Base-by-base conservation (phyloP, 1,140 invertebrate genomes). In the Drosophila insularis region DNA sequence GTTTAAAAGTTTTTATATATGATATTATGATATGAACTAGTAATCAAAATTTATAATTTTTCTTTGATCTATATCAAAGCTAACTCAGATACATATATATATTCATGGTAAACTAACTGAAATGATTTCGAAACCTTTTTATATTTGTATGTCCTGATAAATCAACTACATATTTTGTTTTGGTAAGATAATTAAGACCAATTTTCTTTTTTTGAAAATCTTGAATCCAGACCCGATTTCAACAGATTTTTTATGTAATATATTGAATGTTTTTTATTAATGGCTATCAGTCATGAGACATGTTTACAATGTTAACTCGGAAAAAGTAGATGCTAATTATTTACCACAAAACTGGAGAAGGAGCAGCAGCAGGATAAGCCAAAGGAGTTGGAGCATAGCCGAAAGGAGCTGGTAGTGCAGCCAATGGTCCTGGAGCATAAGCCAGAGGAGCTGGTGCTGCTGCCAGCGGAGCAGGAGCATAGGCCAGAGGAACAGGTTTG, bases 261-360 rank as follows among this genome's bases (percentile, higher is more conserved):
- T 65, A 81, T 27, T 39, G 39, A 68, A 78, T 54, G 75, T 63
- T 75, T 69, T 86, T 87, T 87, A 87, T 87, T 87, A 87, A 79
- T 54, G 82, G 68, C 82, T 87, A 87, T 86, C 81, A 87, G 82
- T 87, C 82, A 87, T 82, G 71, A 68, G 76, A 68, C 78, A 81
- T 55, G 78, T 63, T 74, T 54, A 67, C 21, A 59, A 37, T 11
- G 32, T 35, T 35, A 17, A 17, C 8, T 46, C 4, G 14, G 8
- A 50, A 46, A 10, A 8, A 3, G 11, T 55, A 35, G 19, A 39
- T 58, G 53, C 63, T 75, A 81, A 87, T 76, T 66, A 72, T 72
- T 69, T 81, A 86, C 82, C 82, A 87, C 79, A 87, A 64, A 56
- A 67, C 76, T 56, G 82, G 76, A 6, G 82, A 79, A 35, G 71